A percentile compares a stretch with the other conserved stretches of the same genome.
Conservation (phyloP, 2,797 vertebrate species). For the Crenichthys baileyi region DNA sequence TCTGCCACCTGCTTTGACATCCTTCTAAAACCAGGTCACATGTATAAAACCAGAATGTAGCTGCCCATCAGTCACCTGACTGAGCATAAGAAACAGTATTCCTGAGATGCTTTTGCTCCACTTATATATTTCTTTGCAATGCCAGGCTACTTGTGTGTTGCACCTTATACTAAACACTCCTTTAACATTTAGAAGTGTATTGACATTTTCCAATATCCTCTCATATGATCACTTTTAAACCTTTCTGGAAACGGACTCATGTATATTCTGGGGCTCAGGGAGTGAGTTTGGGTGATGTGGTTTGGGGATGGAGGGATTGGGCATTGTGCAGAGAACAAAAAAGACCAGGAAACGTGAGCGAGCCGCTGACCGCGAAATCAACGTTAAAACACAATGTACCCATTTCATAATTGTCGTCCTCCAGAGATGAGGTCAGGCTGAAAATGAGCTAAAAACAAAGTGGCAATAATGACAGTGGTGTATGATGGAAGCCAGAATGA, state of each 20-base stretch:
- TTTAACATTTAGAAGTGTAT: conserved; percentile 63
- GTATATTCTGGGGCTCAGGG: conserved; percentile 45
- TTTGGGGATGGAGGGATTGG: not conserved
- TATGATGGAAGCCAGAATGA: conserved; percentile 53
- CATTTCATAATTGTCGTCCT: conserved; percentile 76
- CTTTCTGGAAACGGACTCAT: conserved; percentile 54
- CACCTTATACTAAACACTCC: conserved; percentile 12
- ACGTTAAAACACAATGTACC: conserved; percentile 75
- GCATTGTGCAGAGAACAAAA: conserved; percentile 54
- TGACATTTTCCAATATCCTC: conserved; percentile 65
- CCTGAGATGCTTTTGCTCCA: not conserved
- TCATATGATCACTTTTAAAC: conserved; percentile 50
- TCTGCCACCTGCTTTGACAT: conserved; percentile 63
- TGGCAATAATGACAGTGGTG: conserved; percentile 67
- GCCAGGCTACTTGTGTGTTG: not conserved
- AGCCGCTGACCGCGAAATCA: conserved; percentile 69
- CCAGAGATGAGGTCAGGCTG: conserved; percentile 76
- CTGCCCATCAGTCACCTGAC: conserved; percentile 24
- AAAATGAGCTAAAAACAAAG: conserved; percentile 75
- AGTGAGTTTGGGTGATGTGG: not conserved
- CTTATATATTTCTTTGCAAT: not conserved
- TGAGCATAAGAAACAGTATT: not conserved
- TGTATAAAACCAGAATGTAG: conserved; percentile 47
- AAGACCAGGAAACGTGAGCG: conserved; percentile 65
- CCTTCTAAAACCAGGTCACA: conserved; percentile 56